These are phyloP conservation scores for Nemoura dubitans DNA, from an alignment of 2,888 invertebrate genomes.

Conservation along the genomic window DNA sequence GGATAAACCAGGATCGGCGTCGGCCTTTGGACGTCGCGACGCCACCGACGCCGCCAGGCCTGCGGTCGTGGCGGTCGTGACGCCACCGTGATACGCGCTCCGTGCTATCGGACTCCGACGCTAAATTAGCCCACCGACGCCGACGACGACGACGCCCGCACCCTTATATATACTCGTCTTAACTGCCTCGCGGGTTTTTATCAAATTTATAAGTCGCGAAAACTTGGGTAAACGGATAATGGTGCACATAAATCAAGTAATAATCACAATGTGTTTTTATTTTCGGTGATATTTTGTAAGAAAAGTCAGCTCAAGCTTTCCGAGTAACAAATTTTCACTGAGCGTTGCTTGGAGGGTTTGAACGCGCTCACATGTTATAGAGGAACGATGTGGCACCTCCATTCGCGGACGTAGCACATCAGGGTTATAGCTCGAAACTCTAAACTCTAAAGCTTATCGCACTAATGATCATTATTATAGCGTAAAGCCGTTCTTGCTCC, in stretches of 20 bases:
- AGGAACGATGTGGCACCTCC: neutral
- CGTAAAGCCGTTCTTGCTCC: neutral
- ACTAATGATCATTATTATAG: neutral
- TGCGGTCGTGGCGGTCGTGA: neutral
- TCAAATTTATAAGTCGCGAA: slow-evolving; percentile 4
- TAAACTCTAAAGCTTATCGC: neutral
- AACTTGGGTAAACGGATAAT: slow-evolving; percentile 4
- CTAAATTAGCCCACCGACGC: neutral
- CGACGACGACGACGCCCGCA: neutral
- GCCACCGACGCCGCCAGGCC: neutral
- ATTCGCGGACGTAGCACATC: neutral
- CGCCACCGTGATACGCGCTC: neutral
- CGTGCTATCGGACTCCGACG: neutral
- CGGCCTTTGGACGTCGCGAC: neutral
- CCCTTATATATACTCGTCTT: neutral
- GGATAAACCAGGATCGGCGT: slow-evolving; percentile 19
- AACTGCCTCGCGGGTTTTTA: neutral
- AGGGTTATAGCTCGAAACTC: neutral
- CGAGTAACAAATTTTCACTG: neutral
- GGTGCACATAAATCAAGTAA: slow-evolving; percentile 12
- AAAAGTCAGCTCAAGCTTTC: neutral
- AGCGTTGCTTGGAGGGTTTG: neutral
- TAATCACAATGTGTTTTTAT: slow-evolving; percentile 12
- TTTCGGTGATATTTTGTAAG: slow-evolving; percentile 12
- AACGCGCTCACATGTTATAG: neutral